Conservation (phyloP, 2,113 vertebrate species). For the Plecotus auritus region DNA sequence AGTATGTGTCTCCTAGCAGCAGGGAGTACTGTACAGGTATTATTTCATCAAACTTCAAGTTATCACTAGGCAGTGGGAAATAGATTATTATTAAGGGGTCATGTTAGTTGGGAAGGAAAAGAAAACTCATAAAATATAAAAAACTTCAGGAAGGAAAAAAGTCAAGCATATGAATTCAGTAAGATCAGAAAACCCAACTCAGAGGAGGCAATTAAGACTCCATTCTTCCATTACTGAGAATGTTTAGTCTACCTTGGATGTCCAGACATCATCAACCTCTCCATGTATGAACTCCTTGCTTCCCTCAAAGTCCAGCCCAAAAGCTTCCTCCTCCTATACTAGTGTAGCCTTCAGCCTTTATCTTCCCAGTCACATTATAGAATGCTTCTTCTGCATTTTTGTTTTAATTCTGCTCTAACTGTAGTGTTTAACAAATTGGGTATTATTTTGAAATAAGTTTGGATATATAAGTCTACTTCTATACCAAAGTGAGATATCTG, state of each 20-base stretch:
- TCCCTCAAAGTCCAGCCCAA: not conserved
- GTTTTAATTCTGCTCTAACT: not conserved
- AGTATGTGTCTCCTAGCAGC: not conserved
- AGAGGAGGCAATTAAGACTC: not conserved
- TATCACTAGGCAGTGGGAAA: not conserved
- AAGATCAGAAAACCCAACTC: not conserved
- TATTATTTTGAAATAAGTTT: not conserved
- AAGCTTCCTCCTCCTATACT: not conserved
- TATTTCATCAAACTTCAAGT: not conserved
- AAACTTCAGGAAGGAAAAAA: not conserved
- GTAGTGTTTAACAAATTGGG: not conserved
- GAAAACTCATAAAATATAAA: not conserved
- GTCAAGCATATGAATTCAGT: not conserved
- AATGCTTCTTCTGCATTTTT: not conserved
- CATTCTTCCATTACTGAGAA: not conserved
- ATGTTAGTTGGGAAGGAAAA: not conserved
- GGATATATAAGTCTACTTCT: not conserved
- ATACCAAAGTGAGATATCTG: not conserved
- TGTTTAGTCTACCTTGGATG: not conserved
- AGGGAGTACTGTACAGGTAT: not conserved
- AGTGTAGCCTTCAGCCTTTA: not conserved
- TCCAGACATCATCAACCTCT: not conserved
- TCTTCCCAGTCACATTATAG: not conserved
- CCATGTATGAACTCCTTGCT: not conserved
- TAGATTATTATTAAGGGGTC: not conserved